Percentiles rank a stretch among this genome's conserved stretches.
phyloP scores from a whole-genome alignment of 2,797 vertebrate species.

The Vultur gryphus region DNA sequence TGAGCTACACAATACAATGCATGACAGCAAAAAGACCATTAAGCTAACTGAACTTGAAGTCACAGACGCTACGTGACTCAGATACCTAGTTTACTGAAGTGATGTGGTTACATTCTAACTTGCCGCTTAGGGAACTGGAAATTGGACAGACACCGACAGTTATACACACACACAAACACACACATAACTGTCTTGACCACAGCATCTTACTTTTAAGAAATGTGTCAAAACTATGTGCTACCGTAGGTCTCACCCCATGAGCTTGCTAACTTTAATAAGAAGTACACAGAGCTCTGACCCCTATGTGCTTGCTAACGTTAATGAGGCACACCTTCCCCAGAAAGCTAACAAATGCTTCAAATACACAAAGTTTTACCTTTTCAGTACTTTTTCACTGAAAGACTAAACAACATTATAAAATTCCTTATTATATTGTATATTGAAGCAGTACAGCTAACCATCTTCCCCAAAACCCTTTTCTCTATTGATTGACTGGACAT shows the following conservation, averaged over 20 bases:
- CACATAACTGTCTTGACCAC: fast-evolving
- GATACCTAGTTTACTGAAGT: not conserved
- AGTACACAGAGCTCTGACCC: not conserved
- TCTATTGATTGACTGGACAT: not conserved
- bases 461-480: not conserved
- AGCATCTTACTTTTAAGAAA: not conserved
- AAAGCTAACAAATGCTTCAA: not conserved
- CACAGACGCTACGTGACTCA: not conserved
- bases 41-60: not conserved
- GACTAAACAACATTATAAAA: not conserved
- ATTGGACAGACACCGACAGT: not conserved
- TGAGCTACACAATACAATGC: not conserved
- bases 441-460: not conserved
- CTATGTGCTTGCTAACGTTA: not conserved
- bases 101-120: not conserved
- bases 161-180: not conserved
- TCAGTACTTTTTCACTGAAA: not conserved
- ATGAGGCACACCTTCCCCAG: not conserved
- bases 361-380: not conserved
- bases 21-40: not conserved
- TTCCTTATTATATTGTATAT: fast-evolving
- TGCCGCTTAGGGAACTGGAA: not conserved
- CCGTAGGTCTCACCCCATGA: fast-evolving
- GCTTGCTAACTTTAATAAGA: not conserved
- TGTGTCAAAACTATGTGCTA: fast-evolving